These are phyloP conservation scores for Melanaphis sacchari DNA, from an alignment of 1,140 invertebrate genomes.

Conservation along the genomic window DNA sequence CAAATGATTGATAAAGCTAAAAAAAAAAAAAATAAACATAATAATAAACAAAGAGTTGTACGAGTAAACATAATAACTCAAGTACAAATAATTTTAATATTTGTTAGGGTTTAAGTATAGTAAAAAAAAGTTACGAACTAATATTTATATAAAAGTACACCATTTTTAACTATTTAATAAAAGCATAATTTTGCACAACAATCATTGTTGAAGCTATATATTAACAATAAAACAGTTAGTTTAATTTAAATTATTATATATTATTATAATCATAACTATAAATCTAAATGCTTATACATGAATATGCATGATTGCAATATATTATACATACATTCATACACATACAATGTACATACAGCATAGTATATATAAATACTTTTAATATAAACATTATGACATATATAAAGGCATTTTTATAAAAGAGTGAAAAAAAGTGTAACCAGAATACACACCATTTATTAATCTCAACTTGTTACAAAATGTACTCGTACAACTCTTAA, in stretches of 20 bases:
- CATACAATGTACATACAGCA: background rate
- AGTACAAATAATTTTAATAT: conserved; percentile 21
- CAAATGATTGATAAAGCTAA: conserved; percentile 19
- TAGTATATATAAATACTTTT: conserved; percentile 1
- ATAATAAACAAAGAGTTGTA: background rate
- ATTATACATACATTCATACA: background rate
- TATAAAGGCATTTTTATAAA: conserved; percentile 19
- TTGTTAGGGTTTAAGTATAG: background rate
- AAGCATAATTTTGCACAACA: conserved; percentile 15
- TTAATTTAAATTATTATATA: conserved; percentile 37
- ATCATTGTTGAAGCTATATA: background rate
- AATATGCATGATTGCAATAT: background rate
- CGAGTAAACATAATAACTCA: conserved; percentile 18
- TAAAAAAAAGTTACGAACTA: background rate
- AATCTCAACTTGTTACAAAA: conserved; percentile 17
- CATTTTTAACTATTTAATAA: conserved; percentile 1
- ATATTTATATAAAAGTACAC: conserved; percentile 19
- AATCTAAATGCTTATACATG: background rate
- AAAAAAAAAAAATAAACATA: background rate
- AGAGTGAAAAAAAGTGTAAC: background rate
- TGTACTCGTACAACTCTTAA: conserved; percentile 24
- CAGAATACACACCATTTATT: conserved; percentile 7
- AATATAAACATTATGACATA: background rate
- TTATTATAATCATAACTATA: conserved; percentile 17
- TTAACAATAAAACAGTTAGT: conserved; percentile 20